Base-by-base conservation (phyloP, 1,140 invertebrate species). In the Medauroidea extradentata region DNA sequence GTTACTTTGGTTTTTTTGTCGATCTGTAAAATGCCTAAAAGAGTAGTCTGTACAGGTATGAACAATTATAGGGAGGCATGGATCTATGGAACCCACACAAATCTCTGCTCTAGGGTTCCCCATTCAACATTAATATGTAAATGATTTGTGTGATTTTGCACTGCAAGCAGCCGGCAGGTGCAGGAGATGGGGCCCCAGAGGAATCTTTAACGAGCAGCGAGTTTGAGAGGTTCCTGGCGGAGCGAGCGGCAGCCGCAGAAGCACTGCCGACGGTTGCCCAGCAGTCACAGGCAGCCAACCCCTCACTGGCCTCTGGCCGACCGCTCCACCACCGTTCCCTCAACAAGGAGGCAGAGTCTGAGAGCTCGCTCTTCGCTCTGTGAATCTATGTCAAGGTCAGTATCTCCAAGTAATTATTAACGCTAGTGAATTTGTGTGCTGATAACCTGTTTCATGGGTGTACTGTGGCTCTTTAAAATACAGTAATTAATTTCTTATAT, bases 141-240 rank as follows among this genome's bases (percentile, higher is more conserved):
- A 7, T 16, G n/a, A 7, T 42, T 42, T 42, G 41, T 42, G 8
- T 18, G 2, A 7, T 3, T 42, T 3, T 16, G 8, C 3, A 42
- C 2, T 42, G 41, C 18, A 21, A 53, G 55, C 49, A 60, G 53
- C 66, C 72, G 52, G 69, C 61, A 29, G 70, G 63, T 23, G 64
- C 61, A 57, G 62, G 55, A 44, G 54, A 61, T 43, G 66, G 67
- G 53, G 54, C 65, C 8, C 70, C 73, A 16, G 84, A 87, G 69
- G 87, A 89, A 68, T 88, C 88, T 8, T 75, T 91, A 23, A 92
- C 90, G 14, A 91, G 89, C 63, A 89, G 90, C 63, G 93, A 96
- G 74, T 97, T 97, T 78, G 93, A 96, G 69, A 83, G 88, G 68
- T 97, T 96, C 75, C 79, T 96, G 25, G 89, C 90, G 1, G 91